Evolutionary conservation across 2,113 vertebrate genomes (phyloP).

Genomic region (Pimephales promelas): DNA sequence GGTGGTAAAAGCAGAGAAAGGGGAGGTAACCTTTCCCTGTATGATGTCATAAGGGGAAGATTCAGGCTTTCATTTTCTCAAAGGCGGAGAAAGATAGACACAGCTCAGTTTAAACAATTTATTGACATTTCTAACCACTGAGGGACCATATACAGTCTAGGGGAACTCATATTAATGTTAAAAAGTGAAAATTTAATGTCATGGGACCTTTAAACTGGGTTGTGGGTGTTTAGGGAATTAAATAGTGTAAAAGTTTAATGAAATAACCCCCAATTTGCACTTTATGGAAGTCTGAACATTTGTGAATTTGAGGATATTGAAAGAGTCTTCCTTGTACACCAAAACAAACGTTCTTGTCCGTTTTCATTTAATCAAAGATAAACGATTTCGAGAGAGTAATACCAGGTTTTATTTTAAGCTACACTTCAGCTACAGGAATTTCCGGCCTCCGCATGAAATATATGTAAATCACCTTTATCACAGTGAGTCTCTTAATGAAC

Average conservation of each 20-base stretch:
- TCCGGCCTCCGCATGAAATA: not conserved
- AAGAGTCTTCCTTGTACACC: not conserved
- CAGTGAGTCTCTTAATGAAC: constrained; percentile 27
- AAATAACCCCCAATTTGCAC: not conserved
- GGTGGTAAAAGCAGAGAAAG: too few species aligned
- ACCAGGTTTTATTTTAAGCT: constrained; percentile 12
- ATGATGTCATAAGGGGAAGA: too few species aligned
- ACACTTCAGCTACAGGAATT: constrained; percentile 24
- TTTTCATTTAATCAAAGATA: not conserved
- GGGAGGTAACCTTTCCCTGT: too few species aligned
- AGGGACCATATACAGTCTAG: too few species aligned
- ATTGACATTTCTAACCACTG: too few species aligned
- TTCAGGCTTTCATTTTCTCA: too few species aligned
- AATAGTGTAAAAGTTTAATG: not conserved
- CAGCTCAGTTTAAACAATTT: too few species aligned
- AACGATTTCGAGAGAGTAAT: constrained; percentile 5
- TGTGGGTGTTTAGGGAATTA: not conserved
- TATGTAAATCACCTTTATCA: constrained; percentile 38
- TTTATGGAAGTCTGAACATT: not conserved
- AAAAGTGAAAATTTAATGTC: too few species aligned
- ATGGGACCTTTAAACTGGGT: too few species aligned
- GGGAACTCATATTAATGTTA: too few species aligned
- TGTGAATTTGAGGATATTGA: not conserved
- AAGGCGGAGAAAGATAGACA: too few species aligned
- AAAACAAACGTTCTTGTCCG: not conserved